phyloP scores from a whole-genome alignment of 2,797 vertebrate genomes.

The Hydrocynus forskahlii region DNA sequence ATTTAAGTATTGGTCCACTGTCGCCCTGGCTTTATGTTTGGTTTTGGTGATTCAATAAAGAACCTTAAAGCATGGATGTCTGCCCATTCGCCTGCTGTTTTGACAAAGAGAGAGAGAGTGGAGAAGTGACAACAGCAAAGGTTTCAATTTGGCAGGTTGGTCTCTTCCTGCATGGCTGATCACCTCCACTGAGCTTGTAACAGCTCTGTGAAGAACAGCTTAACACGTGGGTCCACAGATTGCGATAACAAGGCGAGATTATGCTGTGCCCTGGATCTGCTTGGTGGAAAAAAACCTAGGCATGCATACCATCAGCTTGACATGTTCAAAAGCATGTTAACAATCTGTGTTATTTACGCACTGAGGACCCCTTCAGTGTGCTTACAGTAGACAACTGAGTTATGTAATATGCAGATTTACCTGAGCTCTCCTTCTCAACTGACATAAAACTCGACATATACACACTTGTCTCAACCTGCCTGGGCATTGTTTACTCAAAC shows the following conservation, averaged over 20 bases:
- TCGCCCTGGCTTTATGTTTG: too few species aligned
- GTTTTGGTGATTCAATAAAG: neutral
- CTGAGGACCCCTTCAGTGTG: neutral
- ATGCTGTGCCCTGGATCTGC: neutral
- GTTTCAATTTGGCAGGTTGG: neutral
- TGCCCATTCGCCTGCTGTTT: too few species aligned
- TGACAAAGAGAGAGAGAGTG: too few species aligned
- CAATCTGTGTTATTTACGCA: neutral
- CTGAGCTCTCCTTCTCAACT: neutral
- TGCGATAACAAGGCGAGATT: constrained; percentile 5
- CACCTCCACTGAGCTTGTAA: constrained; percentile 12
- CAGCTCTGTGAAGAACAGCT: neutral
- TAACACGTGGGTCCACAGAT: constrained; percentile 8
- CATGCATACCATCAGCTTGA: neutral
- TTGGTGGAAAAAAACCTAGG: constrained; percentile 11
- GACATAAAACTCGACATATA: neutral
- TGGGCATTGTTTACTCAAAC: neutral
- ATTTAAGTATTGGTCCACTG: too few species aligned
- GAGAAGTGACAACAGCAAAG: neutral
- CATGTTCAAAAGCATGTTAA: neutral
- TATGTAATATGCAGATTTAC: neutral
- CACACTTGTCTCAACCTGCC: constrained; percentile 1
- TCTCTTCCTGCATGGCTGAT: constrained; percentile 26
- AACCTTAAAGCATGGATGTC: too few species aligned
- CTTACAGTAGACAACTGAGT: neutral